Percentiles rank a stretch among this genome's conserved stretches.
Evolutionary conservation across 2,888 invertebrate genomes (phyloP).

Genomic region (Epistrophella euchroma): DNA sequence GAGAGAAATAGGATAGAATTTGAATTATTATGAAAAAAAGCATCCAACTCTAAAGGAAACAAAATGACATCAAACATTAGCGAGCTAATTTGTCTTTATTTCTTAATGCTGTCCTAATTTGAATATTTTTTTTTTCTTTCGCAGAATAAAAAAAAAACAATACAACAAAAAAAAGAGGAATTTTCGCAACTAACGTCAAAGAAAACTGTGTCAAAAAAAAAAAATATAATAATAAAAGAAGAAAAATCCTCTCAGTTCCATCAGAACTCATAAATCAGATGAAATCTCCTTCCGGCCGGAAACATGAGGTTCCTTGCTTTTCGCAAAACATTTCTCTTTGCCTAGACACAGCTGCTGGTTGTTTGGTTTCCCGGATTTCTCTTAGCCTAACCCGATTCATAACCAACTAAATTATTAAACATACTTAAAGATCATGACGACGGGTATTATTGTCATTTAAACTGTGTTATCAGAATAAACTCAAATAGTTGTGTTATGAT

Average conservation of each 20-base stretch:
- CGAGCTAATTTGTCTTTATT: background rate
- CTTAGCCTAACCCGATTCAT: background rate
- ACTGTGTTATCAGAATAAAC: background rate
- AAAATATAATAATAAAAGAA: too few relatives aligned
- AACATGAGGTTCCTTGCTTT: slow-evolving; percentile 37
- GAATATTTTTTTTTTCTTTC: slow-evolving; percentile 25
- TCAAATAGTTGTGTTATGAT: slow-evolving; percentile 1
- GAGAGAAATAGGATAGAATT: background rate
- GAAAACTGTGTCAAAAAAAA: slow-evolving; percentile 16
- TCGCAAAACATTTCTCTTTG: slow-evolving; percentile 21
- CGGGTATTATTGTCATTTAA: slow-evolving; percentile 1
- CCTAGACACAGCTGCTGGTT: slow-evolving; percentile 1
- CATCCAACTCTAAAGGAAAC: background rate
- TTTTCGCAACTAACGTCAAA: slow-evolving; percentile 23
- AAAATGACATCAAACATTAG: background rate
- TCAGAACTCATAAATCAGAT: slow-evolving; percentile 55
- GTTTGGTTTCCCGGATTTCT: background rate
- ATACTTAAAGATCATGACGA: background rate
- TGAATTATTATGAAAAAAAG: background rate
- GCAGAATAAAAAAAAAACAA: background rate
- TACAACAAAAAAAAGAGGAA: background rate
- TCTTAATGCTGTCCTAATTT: slow-evolving; percentile 26
- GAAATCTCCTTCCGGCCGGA: slow-evolving; percentile 59
- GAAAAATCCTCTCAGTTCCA: slow-evolving; percentile 18
- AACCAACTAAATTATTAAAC: background rate